Evolutionary conservation across 2,888 invertebrate species (phyloP), one percentile per base, ranked within the genome.

Genomic region (Agrotis ipsilon): DNA sequence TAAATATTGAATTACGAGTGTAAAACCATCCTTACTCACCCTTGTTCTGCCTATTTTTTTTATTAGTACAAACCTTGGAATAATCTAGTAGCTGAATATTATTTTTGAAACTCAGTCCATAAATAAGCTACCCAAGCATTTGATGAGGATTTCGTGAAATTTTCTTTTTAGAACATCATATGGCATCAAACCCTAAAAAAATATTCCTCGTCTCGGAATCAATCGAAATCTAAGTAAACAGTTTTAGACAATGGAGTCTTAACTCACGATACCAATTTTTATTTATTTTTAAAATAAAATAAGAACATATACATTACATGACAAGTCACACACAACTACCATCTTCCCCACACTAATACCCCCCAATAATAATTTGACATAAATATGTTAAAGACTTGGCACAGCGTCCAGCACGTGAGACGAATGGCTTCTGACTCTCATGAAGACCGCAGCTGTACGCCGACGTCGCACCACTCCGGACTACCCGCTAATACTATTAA

Each of bases 351-450:
- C 14, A 59, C 49, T 46, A 68, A 75, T 51, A 5, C 45, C 54
- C 6, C 19, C 1, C 48, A 39, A 39, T 51, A 79, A 82, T 79
- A 79, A 80, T 67, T 62, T 72, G 64, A 69, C 70, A 78, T 74
- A 78, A 82, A 74, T 83, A 83, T 83, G 85, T 74, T 83, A 83
- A 76, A 59, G 46, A 85, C 76, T 85, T 84, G 83, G 83, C 83
- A 83, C 55, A 27, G 71, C 58, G 27, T 32, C 14, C 62, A 18
- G 65, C 68, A 84, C 83, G 83, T 84, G 83, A 85, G 81, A 84
- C 63, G 85, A 84, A 84, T 84, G 75, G 62, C 19, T 51, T 49
- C 46, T 54, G 58, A 60, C 55, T 66, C 43, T 61, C 54, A 60
- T 72, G 59, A 60, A 43, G 63, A 51, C 45, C 73, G 54, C 80